Evolutionary conservation across 2,113 vertebrate genomes (phyloP).

Genomic region (rat (Rattus norvegicus)): DNA sequence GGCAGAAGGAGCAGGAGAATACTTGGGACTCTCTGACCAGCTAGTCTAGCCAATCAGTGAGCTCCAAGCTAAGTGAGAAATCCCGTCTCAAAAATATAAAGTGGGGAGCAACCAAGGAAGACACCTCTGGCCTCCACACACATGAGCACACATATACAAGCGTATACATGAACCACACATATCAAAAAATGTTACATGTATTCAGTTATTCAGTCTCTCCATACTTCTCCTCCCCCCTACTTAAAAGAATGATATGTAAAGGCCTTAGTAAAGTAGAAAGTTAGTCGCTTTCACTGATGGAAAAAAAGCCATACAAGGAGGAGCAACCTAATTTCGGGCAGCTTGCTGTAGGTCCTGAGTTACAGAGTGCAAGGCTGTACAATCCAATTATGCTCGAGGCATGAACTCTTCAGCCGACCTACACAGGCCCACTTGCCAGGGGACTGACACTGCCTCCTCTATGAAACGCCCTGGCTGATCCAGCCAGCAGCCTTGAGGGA

Average conservation of each 20-base stretch:
- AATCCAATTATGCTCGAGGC: not conserved
- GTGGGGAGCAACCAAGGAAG: not conserved
- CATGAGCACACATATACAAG: no score
- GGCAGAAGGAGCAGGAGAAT: not conserved
- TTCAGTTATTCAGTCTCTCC: not conserved
- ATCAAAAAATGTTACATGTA: not conserved
- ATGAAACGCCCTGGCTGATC: not conserved
- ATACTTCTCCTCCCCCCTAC: no score
- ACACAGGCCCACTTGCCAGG: not conserved
- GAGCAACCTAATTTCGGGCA: constrained; percentile 4
- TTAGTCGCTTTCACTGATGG: constrained; percentile 9
- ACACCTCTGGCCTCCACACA: not conserved
- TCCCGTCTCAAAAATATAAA: not conserved
- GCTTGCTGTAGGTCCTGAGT: not conserved
- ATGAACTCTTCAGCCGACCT: not conserved
- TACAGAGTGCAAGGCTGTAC: not conserved
- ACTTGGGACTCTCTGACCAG: not conserved
- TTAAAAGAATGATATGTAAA: not conserved
- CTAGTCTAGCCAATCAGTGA: not conserved
- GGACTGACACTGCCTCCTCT: not conserved
- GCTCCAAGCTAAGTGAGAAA: not conserved
- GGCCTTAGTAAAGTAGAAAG: not conserved
- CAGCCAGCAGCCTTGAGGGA: not conserved
- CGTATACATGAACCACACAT: no score
- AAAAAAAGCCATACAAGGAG: not conserved